A percentile compares a stretch with the other conserved stretches of the same genome.
Evolutionary conservation across 2,113 vertebrate genomes (phyloP).

Genomic region (Spheniscus mendiculus): DNA sequence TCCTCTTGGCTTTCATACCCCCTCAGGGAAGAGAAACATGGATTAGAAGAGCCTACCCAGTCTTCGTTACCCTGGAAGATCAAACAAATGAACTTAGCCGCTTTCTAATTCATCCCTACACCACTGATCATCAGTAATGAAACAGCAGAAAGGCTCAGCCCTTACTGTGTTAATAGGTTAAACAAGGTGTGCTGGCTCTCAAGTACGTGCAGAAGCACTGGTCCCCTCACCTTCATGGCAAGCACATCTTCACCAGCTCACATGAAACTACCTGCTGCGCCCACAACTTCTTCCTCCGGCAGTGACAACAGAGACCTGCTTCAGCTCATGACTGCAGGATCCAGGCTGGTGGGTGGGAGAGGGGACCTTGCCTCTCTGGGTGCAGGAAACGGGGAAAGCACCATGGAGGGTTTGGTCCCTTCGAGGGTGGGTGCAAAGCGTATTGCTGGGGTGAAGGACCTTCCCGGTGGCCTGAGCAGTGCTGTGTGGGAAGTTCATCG

Average conservation of each 20-base stretch:
- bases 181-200: background rate
- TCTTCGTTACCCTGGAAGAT: background rate
- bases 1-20: background rate
- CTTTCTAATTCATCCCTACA: background rate
- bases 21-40: background rate
- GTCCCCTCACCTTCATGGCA: background rate
- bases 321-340: background rate
- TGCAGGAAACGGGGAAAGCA: background rate
- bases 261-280: background rate
- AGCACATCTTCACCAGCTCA: background rate
- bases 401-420: background rate
- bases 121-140: background rate
- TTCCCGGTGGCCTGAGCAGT: background rate
- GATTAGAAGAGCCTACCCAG: background rate
- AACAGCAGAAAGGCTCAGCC: background rate
- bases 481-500: background rate
- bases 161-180: background rate
- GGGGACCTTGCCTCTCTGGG: rapidly evolving
- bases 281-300: background rate
- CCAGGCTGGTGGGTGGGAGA: background rate
- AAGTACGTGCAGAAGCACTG: background rate
- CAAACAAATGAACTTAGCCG: background rate
- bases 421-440: rapidly evolving
- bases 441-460: background rate
- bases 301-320: background rate